Percentiles rank a stretch among this genome's conserved stretches.
Conservation (phyloP, 2,797 vertebrate species). For the Diplodus sargus region DNA sequence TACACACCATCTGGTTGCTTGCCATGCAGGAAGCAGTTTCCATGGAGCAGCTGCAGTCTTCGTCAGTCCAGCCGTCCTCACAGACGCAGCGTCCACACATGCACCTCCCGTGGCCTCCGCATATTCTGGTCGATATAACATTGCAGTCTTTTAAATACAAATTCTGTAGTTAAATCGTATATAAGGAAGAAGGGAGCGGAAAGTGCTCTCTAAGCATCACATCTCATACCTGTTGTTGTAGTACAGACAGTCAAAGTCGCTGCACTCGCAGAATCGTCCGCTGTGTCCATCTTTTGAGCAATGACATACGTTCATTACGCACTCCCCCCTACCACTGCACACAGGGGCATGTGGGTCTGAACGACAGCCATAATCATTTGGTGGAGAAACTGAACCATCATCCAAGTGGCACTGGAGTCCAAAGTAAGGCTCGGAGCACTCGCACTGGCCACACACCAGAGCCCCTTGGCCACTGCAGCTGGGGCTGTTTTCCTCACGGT, state of each 20-base stretch:
- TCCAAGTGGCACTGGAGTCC: slow-evolving; percentile 47
- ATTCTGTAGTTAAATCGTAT: background rate
- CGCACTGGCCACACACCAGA: slow-evolving; percentile 59
- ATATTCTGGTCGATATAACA: slow-evolving; percentile 56
- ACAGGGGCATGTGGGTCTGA: background rate
- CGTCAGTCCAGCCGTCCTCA: slow-evolving; percentile 38
- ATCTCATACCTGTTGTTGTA: slow-evolving; percentile 40
- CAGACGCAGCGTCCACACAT: slow-evolving; percentile 57
- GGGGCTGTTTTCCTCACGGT: slow-evolving; percentile 48
- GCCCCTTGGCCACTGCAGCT: slow-evolving; percentile 45
- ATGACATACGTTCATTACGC: slow-evolving; percentile 48
- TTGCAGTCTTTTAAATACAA: background rate
- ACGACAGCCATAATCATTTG: slow-evolving; percentile 26
- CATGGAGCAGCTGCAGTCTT: slow-evolving; percentile 59
- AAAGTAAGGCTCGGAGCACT: slow-evolving; percentile 17
- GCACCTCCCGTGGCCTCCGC: slow-evolving; percentile 64
- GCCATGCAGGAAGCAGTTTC: slow-evolving; percentile 42
- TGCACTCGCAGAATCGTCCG: slow-evolving; percentile 68
- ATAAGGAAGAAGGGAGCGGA: background rate
- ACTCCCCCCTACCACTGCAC: slow-evolving; percentile 61
- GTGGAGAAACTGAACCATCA: fast-evolving
- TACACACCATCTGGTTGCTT: slow-evolving; percentile 59
- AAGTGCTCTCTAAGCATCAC: background rate
- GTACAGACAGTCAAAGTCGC: slow-evolving; percentile 61
- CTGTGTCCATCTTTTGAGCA: slow-evolving; percentile 46